Evolutionary conservation across 2,113 vertebrate species (phyloP), one percentile per base, ranked within the genome.

Genomic region (Chamaetylas fuelleborni): DNA sequence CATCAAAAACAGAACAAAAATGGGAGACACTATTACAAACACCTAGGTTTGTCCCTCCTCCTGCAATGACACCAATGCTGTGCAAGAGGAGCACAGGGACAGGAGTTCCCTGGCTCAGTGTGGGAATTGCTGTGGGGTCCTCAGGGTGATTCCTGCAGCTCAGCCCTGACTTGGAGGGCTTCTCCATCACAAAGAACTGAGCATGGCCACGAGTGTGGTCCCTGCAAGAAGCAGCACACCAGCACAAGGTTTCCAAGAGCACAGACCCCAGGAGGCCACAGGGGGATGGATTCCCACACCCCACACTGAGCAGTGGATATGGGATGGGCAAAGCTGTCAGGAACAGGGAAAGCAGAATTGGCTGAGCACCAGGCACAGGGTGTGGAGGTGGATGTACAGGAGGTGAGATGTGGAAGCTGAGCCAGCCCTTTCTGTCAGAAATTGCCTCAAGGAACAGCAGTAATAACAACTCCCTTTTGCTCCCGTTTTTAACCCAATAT

Each of bases 281-380:
- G 6, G 36, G 42, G 48, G 57, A 34, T 1, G 5, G 40, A 65
- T 9, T 18, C 42, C 28, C 62, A 12, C 0, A 2, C 7, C 33
- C n/a, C 18, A 19, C 1, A 0, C 43, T 36, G 45, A 67, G 70
- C 2, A 0, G 33, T 24, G 14, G 29, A 45, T 22, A 31, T 3
- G 4, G 0, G 12, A 5, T 26, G n/a, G 22, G 29, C 18, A 65
- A 56, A 79, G 19, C 51, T 25, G 8, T 5, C 0, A 0, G 47
- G n/a, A 13, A 33, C 0, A 5, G 11, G 67, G 43, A 78, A 53
- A 43, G n/a, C 4, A 67, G 72, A 88, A 93, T 57, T 23, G 2
- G 38, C 90, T 87, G 70, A 70, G 77, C 65, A 54, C 25, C 0
- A 0, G 47, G 40, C 38, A 69, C 42, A 45, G 67, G 0, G 0